Percentiles rank a stretch among this genome's conserved stretches.
Conservation (phyloP, 2,113 vertebrate species). For the Himantopus leucocephalus region DNA sequence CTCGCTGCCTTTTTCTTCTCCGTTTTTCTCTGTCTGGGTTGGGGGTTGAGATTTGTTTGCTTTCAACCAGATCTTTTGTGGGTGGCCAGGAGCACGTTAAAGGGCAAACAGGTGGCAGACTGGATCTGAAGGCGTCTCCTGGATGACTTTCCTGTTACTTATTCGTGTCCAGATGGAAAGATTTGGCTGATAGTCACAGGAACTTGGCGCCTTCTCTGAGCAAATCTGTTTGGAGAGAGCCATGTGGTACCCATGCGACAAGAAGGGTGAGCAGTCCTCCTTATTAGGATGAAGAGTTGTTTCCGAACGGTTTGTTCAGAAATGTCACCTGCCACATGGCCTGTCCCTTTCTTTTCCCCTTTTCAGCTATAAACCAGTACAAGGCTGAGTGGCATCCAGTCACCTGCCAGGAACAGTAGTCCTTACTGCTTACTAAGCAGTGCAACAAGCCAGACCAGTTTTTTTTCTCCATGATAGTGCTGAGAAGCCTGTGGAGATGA, state of each 20-base stretch:
- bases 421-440: background rate
- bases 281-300: background rate
- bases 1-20: background rate
- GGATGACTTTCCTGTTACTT: background rate
- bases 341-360: background rate
- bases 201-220: background rate
- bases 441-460: background rate
- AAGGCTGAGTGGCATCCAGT: background rate
- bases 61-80: background rate
- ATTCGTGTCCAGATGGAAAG: slow-evolving; percentile 31
- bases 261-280: background rate
- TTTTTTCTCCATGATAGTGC: background rate
- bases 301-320: background rate
- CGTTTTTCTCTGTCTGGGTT: background rate
- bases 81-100: slow-evolving; percentile 7
- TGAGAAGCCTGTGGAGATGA: background rate
- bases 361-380: background rate
- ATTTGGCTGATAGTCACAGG: slow-evolving; percentile 5
- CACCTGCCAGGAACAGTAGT: background rate
- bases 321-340: background rate
- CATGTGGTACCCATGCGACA: background rate
- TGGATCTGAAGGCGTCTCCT: slow-evolving; percentile 24
- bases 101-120: slow-evolving; percentile 26
- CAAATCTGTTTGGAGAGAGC: background rate
- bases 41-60: background rate